Base-by-base conservation (phyloP, 2,797 vertebrate genomes). In the Gadopsis marmoratus region DNA sequence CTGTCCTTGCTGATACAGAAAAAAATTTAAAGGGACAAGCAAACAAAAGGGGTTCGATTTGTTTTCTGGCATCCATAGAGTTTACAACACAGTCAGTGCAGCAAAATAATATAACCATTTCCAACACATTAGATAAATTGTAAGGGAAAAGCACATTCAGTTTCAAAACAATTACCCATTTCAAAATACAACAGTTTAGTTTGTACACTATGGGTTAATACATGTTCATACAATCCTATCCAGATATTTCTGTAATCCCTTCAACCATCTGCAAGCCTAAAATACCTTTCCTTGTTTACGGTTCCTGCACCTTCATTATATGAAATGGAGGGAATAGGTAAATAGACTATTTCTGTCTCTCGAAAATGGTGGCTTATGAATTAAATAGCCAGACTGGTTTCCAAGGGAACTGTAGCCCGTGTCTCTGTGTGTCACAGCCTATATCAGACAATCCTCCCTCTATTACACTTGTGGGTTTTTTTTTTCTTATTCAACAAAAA, bases 401-500 rank as follows among this genome's bases (percentile, higher is more conserved):
- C 94, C 95, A 93, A 91, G 93, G 94, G 88, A 94, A 95, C 93
- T 37, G 81, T 78, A 80, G 61, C 64, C 74, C 26, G 12, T 78
- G 53, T 86, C 54, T 86, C 70, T 81, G 69, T 67, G 55, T 89
- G 79, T 69, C 71, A 85, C 65, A 72, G 76, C 47, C 29, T 63
- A 51, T 43, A 75, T 73, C 62, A 79, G 39, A 66, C 43, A 56
- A 51, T 67, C 45, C 4, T 68, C 11, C 50, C 70, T 60, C 50
- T 14, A 41, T 66, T 26, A 48, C 33, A 43, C 23, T 31, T 16
- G 53, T 62, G 2, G 2, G 8, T 54, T 0, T 16, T 35, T 16
- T 14, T 47, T 47, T 41, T 43, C 10, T 31, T n/a, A 43, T 45
- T 29, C 16, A 4, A 48, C 21, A 43, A 45, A 64, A 75, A n/a